A percentile compares a stretch with the other conserved stretches of the same genome.
Evolutionary conservation across 2,888 invertebrate species (phyloP).

Genomic region (Melanargia galathea): DNA sequence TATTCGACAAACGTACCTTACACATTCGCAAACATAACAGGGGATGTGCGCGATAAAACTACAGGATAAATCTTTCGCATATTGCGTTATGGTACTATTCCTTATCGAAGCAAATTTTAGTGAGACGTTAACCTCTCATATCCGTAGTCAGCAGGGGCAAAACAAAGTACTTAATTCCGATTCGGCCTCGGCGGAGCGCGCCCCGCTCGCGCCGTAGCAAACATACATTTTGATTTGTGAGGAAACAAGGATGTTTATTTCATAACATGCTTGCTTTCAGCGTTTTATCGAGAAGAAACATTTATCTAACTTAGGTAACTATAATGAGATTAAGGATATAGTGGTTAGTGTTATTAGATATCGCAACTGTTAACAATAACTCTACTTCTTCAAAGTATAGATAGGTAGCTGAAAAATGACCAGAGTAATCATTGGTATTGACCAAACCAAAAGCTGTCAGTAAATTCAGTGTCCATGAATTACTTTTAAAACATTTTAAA

Average conservation of each 20-base stretch:
- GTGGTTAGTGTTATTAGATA: neutral
- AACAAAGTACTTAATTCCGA: constrained; percentile 74
- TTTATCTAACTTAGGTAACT: neutral
- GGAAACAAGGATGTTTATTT: constrained; percentile 65
- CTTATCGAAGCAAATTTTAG: constrained; percentile 37
- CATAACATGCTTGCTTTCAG: constrained; percentile 59
- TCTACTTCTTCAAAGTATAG: too few species aligned
- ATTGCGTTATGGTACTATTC: constrained; percentile 34
- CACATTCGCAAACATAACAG: constrained; percentile 22
- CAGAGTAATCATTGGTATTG: too few species aligned
- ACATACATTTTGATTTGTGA: constrained; percentile 71
- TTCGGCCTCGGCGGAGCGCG: constrained; percentile 55
- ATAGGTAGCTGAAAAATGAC: too few species aligned
- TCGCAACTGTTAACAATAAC: too few species aligned
- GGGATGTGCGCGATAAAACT: constrained; percentile 18
- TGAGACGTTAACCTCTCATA: constrained; percentile 46
- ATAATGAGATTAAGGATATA: neutral
- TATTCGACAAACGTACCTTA: constrained; percentile 19
- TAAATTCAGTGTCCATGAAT: too few species aligned
- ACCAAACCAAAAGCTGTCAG: too few species aligned
- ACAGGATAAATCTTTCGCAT: constrained; percentile 28
- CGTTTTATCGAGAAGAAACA: constrained; percentile 36
- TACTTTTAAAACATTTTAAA: neutral
- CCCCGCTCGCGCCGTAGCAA: constrained; percentile 47
- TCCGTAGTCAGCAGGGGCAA: constrained; percentile 53